Percentiles rank a stretch among this genome's conserved stretches.
Evolutionary conservation across 2,113 vertebrate genomes (phyloP).

Genomic region (Procapra przewalskii): DNA sequence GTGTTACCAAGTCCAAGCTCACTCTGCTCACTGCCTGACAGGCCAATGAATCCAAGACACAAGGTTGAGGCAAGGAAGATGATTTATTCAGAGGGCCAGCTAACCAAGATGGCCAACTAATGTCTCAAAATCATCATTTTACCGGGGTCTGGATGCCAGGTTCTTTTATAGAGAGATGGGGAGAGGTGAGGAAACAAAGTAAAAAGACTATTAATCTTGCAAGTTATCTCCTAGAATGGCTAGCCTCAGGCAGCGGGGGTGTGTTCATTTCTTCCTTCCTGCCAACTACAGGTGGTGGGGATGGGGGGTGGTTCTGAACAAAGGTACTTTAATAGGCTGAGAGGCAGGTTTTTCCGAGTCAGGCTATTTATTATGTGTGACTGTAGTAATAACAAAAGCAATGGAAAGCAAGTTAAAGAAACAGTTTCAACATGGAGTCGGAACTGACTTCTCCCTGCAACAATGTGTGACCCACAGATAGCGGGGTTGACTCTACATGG

Average conservation of each 20-base stretch:
- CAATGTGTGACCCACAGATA: neutral
- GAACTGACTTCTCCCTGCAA: neutral
- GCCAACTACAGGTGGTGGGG: neutral
- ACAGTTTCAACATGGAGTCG: neutral
- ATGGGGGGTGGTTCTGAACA: neutral
- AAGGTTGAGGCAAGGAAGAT: neutral
- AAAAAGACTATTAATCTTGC: neutral
- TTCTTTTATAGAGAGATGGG: neutral
- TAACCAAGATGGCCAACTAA: neutral
- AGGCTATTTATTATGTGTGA: neutral
- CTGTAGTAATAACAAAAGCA: neutral
- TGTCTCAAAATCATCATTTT: neutral
- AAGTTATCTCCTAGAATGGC: neutral
- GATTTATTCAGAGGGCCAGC: neutral
- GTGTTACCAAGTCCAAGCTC: neutral
- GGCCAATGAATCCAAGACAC: neutral
- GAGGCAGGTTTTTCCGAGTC: neutral
- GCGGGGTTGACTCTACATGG: no score
- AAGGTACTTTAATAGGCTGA: neutral
- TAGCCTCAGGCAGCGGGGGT: neutral
- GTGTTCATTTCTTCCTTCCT: neutral
- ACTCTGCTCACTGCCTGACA: neutral
- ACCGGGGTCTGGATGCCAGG: neutral
- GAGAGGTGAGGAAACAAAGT: neutral
- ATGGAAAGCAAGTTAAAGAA: neutral